Evolutionary conservation across 1,140 invertebrate genomes (phyloP), one percentile per base, ranked within the genome.

Genomic region (Bombus ignitus): DNA sequence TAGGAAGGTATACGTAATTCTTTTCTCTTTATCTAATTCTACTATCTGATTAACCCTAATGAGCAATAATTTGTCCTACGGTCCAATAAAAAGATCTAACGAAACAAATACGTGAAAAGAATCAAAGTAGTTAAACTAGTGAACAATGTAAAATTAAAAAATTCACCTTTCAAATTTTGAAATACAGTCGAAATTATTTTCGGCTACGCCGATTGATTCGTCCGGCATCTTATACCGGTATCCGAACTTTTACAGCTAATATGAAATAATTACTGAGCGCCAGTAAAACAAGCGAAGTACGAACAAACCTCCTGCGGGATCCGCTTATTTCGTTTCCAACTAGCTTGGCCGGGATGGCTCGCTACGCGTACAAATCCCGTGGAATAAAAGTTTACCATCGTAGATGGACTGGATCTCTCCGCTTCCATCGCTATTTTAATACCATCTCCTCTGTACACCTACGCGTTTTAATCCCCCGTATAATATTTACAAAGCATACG

Each of bases 191-290:
- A 53, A 66, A 22, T n/a, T n/a, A 35, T 32, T 10, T 25, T 1
- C 25, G 1, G 3, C 6, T 13, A 25, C 37, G 6, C 10, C 68
- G 37, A 42, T 71, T 47, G 28, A 57, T 57, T 59, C 47, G n/a
- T 12, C 9, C 25, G 28, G 62, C n/a, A 25, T 42, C 2, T 53
- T 18, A 22, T 22, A 28, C 25, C 15, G 53, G 47, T 32, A 42
- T 78, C 32, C 65, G 37, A 85, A 84, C 53, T 83, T 87, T 86
- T 71, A 70, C 65, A 66, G 83, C 87, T 94, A 94, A 94, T 93
- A 91, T 86, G 84, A 92, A 92, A 91, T 94, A 94, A 94, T 94
- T 94, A 94, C 91, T 75, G 74, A 62, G 79, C 90, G 85, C 90
- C 44, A 22, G 82, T 81, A 90, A 86, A 92, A 94, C 91, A 93